A percentile compares a stretch with the other conserved stretches of the same genome.
Evolutionary conservation across 1,140 invertebrate genomes (phyloP).

Genomic region (Goniozus legneri): DNA sequence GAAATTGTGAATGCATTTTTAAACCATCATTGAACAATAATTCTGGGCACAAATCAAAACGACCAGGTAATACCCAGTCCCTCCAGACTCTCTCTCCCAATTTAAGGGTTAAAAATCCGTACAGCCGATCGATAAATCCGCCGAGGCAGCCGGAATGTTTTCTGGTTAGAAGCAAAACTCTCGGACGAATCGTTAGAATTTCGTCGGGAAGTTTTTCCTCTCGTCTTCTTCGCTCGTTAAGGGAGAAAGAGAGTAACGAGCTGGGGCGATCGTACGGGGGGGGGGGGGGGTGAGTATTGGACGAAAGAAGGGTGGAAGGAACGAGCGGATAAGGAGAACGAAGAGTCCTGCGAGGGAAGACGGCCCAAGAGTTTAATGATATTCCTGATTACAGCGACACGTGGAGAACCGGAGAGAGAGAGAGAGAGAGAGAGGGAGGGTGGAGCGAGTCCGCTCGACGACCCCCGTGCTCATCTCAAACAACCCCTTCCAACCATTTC

Average conservation of each 20-base stretch:
- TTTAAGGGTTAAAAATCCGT: too few species aligned
- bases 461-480: neutral
- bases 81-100: too few species aligned
- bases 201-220: constrained; percentile 20
- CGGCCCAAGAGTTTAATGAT: constrained; percentile 52
- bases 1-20: too few species aligned
- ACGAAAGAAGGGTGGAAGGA: constrained; percentile 1
- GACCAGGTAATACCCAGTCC: too few species aligned
- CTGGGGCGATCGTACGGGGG: constrained; percentile 3
- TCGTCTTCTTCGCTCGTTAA: constrained; percentile 17
- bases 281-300: neutral
- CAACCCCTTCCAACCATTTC: neutral
- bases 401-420: constrained; percentile 17
- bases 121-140: too few species aligned
- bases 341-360: constrained; percentile 31
- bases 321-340: neutral
- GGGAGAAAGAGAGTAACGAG: constrained; percentile 26
- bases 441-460: constrained; percentile 19
- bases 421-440: constrained; percentile 14
- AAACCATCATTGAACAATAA: too few species aligned
- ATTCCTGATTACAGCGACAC: constrained; percentile 50
- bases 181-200: constrained; percentile 31
- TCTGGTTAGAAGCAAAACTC: constrained; percentile 3
- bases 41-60: too few species aligned
- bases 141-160: too few species aligned